These are phyloP conservation scores for Diachrysia chrysitis DNA, from an alignment of 2,888 invertebrate genomes.

Conservation along the genomic window DNA sequence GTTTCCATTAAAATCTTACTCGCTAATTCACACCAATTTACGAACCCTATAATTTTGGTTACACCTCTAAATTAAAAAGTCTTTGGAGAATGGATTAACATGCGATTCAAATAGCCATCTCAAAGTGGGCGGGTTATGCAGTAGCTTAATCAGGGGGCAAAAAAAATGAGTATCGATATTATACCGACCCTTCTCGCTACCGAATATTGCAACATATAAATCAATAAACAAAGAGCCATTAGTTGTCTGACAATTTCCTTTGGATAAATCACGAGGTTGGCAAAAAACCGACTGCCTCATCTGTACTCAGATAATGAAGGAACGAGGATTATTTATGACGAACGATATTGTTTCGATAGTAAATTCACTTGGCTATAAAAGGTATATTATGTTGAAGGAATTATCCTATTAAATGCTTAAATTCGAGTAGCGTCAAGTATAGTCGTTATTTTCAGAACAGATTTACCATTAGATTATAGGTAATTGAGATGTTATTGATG, in stretches of 20 bases:
- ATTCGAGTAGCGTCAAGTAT: background rate
- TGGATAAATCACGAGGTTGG: slow-evolving; percentile 84
- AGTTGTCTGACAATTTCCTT: slow-evolving; percentile 88
- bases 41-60: slow-evolving; percentile 76
- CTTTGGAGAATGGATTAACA: slow-evolving; percentile 33
- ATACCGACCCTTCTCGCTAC: slow-evolving; percentile 82
- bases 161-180: slow-evolving; percentile 74
- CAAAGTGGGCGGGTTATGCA: slow-evolving; percentile 69
- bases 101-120: slow-evolving; percentile 54
- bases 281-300: slow-evolving; percentile 78
- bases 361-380: slow-evolving; percentile 21
- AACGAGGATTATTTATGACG: slow-evolving; percentile 62
- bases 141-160: slow-evolving; percentile 80
- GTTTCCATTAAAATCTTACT: slow-evolving; percentile 82
- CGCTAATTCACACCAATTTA: slow-evolving; percentile 77
- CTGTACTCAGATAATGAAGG: slow-evolving; percentile 77
- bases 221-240: slow-evolving; percentile 89
- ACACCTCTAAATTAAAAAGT: slow-evolving; percentile 70
- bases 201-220: slow-evolving; percentile 87
- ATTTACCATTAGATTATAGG: background rate
- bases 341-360: slow-evolving; percentile 65
- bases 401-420: background rate
- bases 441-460: background rate
- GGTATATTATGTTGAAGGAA: slow-evolving; percentile 13
- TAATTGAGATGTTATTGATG: no score